Evolutionary conservation across 1,140 invertebrate species (phyloP), one percentile per base, ranked within the genome.

Genomic region (Homarus americanus): DNA sequence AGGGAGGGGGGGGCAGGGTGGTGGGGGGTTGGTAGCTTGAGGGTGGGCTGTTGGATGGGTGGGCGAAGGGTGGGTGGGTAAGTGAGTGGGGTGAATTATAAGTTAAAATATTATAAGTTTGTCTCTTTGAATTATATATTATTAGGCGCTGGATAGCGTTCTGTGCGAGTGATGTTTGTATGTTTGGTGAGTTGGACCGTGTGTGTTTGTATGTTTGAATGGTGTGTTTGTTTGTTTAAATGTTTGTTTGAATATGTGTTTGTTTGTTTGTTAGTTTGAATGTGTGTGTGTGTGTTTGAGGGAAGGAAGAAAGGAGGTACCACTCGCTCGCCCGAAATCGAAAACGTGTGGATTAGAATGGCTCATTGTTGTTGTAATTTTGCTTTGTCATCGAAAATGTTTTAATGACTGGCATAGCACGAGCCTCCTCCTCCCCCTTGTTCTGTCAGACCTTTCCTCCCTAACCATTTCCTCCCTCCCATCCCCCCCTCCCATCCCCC

Each of bases 331-430:
- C 24, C 63, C 24, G 63, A 80, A 80, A 44, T 53, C 41, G 49
- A 82, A 80, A 80, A 82, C 41, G 63, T n/a, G 63, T 63, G 80
- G 80, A 66, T 82, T 82, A 82, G 80, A 63, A 82, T 66, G 63
- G 58, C 38, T 82, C 80, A 82, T 82, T 82, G 80, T 82, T 82
- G 63, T 82, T 66, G 24, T 82, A 82, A 82, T 82, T 82, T 69
- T 66, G 80, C 80, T 82, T 36, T 63, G 80, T 82, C 80, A 82
- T 63, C 32, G 49, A 82, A 82, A 58, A 82, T 69, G 80, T 69
- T 82, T 69, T 82, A 82, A 82, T 82, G 80, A 63, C 80, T 34
- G 63, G 38, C 78, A 44, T 80, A 80, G 41, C 78, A 80, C 63
- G 49, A 36, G 34, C 73, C 40, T 36, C 40, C 34, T 40, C 7